Percentiles rank a stretch among this genome's conserved stretches.
phyloP scores from a whole-genome alignment of 2,113 vertebrate genomes.

The Gallinago paraguaiae region DNA sequence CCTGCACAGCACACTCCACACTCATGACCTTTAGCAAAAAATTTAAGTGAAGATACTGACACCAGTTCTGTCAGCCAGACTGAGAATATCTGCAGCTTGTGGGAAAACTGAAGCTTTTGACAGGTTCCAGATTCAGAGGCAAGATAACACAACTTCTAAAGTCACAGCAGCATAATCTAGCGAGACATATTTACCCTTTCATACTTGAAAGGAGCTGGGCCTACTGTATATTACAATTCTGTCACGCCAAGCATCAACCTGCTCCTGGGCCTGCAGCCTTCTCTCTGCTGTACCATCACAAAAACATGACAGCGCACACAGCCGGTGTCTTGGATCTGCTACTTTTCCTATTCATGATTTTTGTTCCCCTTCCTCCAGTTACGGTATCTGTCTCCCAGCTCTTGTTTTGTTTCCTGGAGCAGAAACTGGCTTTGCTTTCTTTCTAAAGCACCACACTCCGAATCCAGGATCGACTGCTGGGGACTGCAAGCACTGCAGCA shows the following conservation, averaged over 20 bases:
- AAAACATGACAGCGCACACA: background rate
- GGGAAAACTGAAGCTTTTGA: background rate
- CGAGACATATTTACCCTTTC: background rate
- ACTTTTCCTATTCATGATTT: accelerated
- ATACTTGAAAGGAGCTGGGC: background rate
- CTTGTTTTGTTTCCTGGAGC: background rate
- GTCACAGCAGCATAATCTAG: background rate
- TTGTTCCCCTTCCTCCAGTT: background rate
- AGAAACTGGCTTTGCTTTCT: background rate
- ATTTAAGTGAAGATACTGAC: background rate
- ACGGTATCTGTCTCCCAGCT: background rate
- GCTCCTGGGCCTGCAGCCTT: background rate
- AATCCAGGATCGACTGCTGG: background rate
- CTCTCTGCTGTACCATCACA: background rate
- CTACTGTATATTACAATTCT: background rate
- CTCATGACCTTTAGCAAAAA: background rate
- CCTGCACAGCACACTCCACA: background rate
- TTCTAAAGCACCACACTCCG: background rate
- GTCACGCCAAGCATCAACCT: background rate
- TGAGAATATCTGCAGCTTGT: background rate
- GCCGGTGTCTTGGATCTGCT: background rate
- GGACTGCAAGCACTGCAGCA: background rate
- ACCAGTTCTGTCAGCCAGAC: background rate
- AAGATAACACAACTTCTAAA: background rate
- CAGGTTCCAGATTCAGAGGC: background rate